Evolutionary conservation across 1,140 invertebrate species (phyloP).

Genomic region (Vanessa atalanta): DNA sequence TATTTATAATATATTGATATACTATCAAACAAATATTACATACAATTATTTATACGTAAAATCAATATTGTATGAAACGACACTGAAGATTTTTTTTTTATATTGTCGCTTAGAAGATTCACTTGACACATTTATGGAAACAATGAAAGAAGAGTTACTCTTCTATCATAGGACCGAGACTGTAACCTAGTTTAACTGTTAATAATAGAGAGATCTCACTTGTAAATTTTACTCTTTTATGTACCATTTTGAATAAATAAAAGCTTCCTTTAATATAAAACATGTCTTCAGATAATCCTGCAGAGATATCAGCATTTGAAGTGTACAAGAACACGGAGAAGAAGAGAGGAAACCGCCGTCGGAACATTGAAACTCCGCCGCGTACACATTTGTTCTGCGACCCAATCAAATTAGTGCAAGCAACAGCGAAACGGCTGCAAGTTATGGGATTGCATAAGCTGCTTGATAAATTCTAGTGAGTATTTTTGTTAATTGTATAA

Average conservation of each 20-base stretch:
- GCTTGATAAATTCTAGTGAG: conserved; percentile 78
- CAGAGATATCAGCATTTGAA: conserved; percentile 81
- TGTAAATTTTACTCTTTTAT: too few relatives aligned
- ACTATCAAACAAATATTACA: too few relatives aligned
- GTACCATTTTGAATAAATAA: not conserved
- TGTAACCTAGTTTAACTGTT: too few relatives aligned
- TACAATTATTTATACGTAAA: too few relatives aligned
- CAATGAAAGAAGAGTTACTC: too few relatives aligned
- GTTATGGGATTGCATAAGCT: conserved; percentile 77
- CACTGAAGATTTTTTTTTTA: too few relatives aligned
- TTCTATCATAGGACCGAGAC: too few relatives aligned
- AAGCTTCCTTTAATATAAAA: not conserved
- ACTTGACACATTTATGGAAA: too few relatives aligned
- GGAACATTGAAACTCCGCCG: conserved; percentile 40
- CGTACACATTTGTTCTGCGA: conserved; percentile 55
- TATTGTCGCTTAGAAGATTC: too few relatives aligned
- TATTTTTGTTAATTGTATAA: conserved; percentile 6
- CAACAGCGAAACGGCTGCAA: conserved; percentile 81
- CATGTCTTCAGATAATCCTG: conserved; percentile 54
- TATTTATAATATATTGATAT: too few relatives aligned
- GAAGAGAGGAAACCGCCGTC: conserved; percentile 47
- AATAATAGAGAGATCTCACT: too few relatives aligned
- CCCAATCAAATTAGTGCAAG: conserved; percentile 81
- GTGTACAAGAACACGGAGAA: conserved; percentile 73
- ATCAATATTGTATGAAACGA: too few relatives aligned